phyloP scores from a whole-genome alignment of 1,140 invertebrate genomes.

The Sycobia sp. region DNA sequence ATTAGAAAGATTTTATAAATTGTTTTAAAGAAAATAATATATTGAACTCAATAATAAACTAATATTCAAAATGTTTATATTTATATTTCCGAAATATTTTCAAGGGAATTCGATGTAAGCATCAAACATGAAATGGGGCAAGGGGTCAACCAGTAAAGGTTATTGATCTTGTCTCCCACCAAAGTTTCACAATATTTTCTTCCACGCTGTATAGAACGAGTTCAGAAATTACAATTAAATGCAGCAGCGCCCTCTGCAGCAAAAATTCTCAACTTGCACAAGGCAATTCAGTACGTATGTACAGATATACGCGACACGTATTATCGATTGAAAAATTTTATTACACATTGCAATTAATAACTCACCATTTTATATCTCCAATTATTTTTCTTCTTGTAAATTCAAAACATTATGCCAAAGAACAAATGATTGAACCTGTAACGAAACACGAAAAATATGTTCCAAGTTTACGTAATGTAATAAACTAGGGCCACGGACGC shows the following conservation, averaged over 20 bases:
- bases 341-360: conserved; percentile 30
- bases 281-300: too few relatives aligned
- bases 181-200: not conserved
- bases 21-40: too few relatives aligned
- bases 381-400: conserved; percentile 15
- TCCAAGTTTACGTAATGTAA: conserved; percentile 30
- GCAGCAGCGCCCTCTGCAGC: conserved; percentile 18
- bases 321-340: conserved; percentile 11
- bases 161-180: conserved; percentile 19
- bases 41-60: too few relatives aligned
- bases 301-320: not conserved
- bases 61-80: too few relatives aligned
- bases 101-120: too few relatives aligned
- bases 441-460: conserved; percentile 19
- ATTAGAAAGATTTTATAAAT: too few relatives aligned
- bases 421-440: conserved; percentile 22
- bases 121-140: conserved; percentile 6
- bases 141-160: conserved; percentile 4
- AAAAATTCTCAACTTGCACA: conserved; percentile 6
- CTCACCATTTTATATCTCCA: conserved; percentile 28
- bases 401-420: conserved; percentile 25
- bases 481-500: conserved; percentile 13
- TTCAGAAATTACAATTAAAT: too few relatives aligned
- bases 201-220: too few relatives aligned
- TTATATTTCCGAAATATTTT: too few relatives aligned